Evolutionary conservation across 2,888 invertebrate genomes (phyloP).

Genomic region (Liodrosophila aerea): DNA sequence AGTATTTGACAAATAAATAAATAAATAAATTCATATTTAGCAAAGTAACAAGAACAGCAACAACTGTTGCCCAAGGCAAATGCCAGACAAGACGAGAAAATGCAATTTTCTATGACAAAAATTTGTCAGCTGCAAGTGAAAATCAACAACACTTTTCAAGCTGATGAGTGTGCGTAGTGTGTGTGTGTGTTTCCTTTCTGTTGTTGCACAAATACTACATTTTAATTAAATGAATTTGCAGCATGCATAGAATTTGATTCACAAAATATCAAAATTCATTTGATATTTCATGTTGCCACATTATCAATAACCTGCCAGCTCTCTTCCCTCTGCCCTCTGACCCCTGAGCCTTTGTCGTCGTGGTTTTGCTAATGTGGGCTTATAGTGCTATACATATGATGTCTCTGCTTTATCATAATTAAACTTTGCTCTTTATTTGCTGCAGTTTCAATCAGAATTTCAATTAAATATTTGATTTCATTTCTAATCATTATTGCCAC

Average conservation of each 20-base stretch:
- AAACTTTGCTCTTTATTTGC: neutral
- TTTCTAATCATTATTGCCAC: slow-evolving; percentile 7
- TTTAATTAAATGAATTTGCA: slow-evolving; percentile 54
- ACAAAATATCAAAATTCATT: slow-evolving; percentile 31
- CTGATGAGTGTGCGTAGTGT: neutral
- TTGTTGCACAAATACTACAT: slow-evolving; percentile 17
- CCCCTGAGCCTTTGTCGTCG: too few relatives aligned
- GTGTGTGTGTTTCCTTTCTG: slow-evolving; percentile 7
- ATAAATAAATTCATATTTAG: slow-evolving; percentile 3
- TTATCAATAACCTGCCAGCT: neutral
- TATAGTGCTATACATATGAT: too few relatives aligned
- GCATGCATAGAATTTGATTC: slow-evolving; percentile 22
- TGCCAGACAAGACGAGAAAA: slow-evolving; percentile 30
- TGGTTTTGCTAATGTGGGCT: too few relatives aligned
- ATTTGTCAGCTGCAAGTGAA: slow-evolving; percentile 23
- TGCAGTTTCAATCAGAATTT: slow-evolving; percentile 22
- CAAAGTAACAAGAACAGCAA: neutral
- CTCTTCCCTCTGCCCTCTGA: neutral
- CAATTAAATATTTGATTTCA: slow-evolving; percentile 1
- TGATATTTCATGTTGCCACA: slow-evolving; percentile 22
- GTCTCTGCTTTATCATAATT: too few relatives aligned
- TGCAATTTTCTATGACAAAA: slow-evolving; percentile 25
- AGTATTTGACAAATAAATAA: slow-evolving; percentile 6
- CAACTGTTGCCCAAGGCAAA: neutral
- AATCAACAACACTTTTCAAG: slow-evolving; percentile 27